These are phyloP conservation scores for Ctenochaetus hawaiiensis DNA, from an alignment of 2,797 vertebrate species.

Conservation along the genomic window DNA sequence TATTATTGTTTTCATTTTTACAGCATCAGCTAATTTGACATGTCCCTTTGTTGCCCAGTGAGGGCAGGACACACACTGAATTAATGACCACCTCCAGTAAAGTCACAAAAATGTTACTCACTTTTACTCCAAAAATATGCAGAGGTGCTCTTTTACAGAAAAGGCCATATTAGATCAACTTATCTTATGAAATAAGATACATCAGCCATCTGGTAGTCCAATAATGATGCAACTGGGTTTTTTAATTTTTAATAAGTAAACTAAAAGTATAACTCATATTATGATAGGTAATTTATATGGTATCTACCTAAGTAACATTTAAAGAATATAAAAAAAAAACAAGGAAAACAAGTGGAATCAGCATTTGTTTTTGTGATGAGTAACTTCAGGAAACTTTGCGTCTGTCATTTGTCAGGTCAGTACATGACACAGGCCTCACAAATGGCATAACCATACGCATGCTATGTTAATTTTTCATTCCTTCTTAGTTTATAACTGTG, in stretches of 20 bases:
- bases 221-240: background rate
- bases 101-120: conserved; percentile 16
- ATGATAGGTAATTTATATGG: background rate
- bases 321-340: background rate
- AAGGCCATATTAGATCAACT: conserved; percentile 14
- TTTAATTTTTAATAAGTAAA: conserved; percentile 13
- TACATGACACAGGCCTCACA: conserved; percentile 25
- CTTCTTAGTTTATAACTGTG: conserved; percentile 22
- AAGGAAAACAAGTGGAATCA: conserved; percentile 1
- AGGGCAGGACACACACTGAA: background rate
- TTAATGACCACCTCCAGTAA: conserved; percentile 17
- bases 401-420: conserved; percentile 22
- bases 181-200: background rate
- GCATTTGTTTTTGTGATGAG: background rate
- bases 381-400: conserved; percentile 13
- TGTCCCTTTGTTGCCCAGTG: background rate
- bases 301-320: background rate
- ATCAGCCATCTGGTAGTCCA: background rate
- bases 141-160: conserved; percentile 17
- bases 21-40: conserved; percentile 3
- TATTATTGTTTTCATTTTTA: background rate
- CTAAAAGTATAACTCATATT: background rate
- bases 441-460: conserved; percentile 5
- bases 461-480: conserved; percentile 21
- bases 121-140: conserved; percentile 19